Percentiles rank a stretch among this genome's conserved stretches.
Evolutionary conservation across 2,888 invertebrate genomes (phyloP).

Genomic region (Drosophila incognita): DNA sequence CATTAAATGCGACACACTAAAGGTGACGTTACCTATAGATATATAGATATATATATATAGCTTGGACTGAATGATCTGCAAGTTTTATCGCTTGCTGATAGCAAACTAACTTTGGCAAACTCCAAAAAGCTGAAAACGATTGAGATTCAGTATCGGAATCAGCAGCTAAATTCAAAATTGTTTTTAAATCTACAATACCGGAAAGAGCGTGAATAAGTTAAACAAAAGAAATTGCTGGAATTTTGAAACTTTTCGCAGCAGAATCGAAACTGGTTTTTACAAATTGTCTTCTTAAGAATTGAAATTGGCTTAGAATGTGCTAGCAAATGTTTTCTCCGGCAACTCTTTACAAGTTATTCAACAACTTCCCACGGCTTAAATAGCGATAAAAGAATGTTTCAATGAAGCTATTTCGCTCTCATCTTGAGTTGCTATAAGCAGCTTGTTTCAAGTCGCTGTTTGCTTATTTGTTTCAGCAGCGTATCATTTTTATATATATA

Average conservation of each 20-base stretch:
- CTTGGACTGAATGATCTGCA: slow-evolving; percentile 6
- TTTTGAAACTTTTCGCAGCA: background rate
- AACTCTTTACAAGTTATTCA: background rate
- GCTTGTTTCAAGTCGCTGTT: slow-evolving; percentile 23
- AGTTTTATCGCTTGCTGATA: background rate
- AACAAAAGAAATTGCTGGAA: background rate
- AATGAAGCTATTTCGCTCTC: slow-evolving; percentile 8
- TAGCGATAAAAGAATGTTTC: slow-evolving; percentile 28
- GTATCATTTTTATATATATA: slow-evolving; percentile 58
- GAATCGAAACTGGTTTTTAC: background rate
- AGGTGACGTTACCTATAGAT: slow-evolving; percentile 20
- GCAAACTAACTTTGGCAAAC: background rate
- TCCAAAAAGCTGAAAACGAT: background rate
- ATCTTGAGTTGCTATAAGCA: slow-evolving; percentile 31
- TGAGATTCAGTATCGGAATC: background rate
- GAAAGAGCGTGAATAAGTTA: background rate
- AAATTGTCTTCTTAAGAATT: background rate
- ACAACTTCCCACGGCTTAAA: slow-evolving; percentile 29
- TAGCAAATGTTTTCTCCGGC: background rate
- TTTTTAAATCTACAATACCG: background rate
- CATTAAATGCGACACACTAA: slow-evolving; percentile 58
- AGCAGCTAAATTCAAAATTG: too few species aligned
- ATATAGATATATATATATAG: background rate
- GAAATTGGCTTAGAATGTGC: background rate
- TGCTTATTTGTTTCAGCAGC: slow-evolving; percentile 44